Evolutionary conservation across 92 coral and sea anemone species (phyloP), one percentile per base, ranked within the genome.

Genomic region (Porites divaricata): DNA sequence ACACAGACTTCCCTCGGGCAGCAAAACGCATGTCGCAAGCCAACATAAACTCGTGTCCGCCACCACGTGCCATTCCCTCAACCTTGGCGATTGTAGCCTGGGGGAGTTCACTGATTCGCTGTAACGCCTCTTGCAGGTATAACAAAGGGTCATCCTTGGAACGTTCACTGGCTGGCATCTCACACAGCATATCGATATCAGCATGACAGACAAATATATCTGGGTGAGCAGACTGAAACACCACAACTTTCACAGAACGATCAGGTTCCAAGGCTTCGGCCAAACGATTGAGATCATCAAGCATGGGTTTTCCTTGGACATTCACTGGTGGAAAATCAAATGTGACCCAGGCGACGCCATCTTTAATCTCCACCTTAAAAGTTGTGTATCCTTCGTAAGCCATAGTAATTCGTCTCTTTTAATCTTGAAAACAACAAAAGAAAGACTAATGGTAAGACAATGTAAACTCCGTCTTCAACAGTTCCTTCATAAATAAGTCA

Each of bases 1-100:
- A 95, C 70, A 95, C 94, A 5, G 98, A 94, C 71, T 92, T 95
- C 24, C 95, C 94, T 52, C 98, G 91, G 48, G 98, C 98, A n/a
- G 98, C 95, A 54, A 95, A 95, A 74, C 98, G 81, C 98, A 95
- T 95, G 86, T 95, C 98, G 35, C 98, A 95, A 22, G 95, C 95
- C 63, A 78, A 75, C 98, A 95, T 95, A 76, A 95, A 95, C 79
- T 95, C 98, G 67, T 95, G 95, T 0, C 98, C 98, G 3, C 98
- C 98, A 0, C 98, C 98, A 0, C 98, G 87, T 1, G 98, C 98
- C 98, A 92, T 95, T 28, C 95, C 98, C 51, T 95, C 98, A 19
- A 92, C 98, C 81, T 95, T 95, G 75, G 98, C 95, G 75, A 95
- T 95, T 13, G 98, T 95, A 6, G 98, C 98, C 67, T 95, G 98